phyloP scores from a whole-genome alignment of 2,888 invertebrate species.

The Volucella inflata region DNA sequence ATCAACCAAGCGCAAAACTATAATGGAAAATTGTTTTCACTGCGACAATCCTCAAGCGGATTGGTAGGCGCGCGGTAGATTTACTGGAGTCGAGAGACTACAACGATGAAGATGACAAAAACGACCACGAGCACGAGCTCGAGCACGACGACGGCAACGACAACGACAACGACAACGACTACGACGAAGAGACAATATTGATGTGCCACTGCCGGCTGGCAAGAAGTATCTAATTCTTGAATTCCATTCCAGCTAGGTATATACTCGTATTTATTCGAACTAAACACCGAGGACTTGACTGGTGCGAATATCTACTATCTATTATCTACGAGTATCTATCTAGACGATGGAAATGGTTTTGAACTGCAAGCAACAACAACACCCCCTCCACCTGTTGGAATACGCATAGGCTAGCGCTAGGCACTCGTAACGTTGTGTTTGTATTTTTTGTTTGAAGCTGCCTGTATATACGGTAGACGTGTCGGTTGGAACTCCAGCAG shows the following conservation, averaged over 20 bases:
- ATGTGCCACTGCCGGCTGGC: conserved; percentile 64
- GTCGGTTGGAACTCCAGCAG: conserved; percentile 40
- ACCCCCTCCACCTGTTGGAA: conserved; percentile 62
- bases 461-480: conserved; percentile 9
- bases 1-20: conserved; percentile 23
- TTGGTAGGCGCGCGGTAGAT: not conserved
- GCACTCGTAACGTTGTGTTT: not conserved
- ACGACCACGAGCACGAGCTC: not conserved
- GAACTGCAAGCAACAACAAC: conserved; percentile 36
- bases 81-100: conserved; percentile 18
- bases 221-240: conserved; percentile 71
- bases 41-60: not conserved
- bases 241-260: conserved; percentile 58
- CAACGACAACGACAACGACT: conserved; percentile 10
- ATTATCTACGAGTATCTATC: not conserved
- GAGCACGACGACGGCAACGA: not conserved
- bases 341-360: conserved; percentile 36
- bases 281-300: conserved; percentile 1
- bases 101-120: not conserved
- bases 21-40: conserved; percentile 54
- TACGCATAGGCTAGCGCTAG: conserved; percentile 32
- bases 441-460: not conserved
- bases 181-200: conserved; percentile 25
- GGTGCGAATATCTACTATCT: too few relatives aligned
- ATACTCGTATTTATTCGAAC: conserved; percentile 58